Conservation (phyloP, 2,797 vertebrate species). For the Syngnathus rostellatus region DNA sequence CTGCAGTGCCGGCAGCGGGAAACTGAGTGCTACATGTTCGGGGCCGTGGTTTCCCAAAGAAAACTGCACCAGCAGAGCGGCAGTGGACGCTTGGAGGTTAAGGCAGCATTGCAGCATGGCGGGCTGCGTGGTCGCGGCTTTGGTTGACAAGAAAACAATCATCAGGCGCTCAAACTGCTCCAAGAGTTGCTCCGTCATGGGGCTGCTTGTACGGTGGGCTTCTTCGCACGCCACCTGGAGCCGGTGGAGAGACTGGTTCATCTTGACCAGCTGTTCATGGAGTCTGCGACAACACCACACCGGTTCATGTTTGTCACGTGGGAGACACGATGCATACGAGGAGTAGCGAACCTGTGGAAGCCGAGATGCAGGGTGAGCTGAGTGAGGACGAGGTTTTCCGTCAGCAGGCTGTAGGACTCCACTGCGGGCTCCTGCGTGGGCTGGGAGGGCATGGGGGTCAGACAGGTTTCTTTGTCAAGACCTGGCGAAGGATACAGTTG, state of each 20-base stretch:
- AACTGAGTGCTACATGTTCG: conserved; percentile 76
- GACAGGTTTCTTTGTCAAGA: conserved; percentile 92
- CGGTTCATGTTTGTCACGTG: conserved; percentile 9
- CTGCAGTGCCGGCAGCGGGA: conserved; percentile 77
- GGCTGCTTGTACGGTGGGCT: conserved; percentile 82
- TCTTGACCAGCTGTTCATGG: conserved; percentile 98
- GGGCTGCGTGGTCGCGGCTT: conserved; percentile 87
- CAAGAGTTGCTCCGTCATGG: conserved; percentile 80
- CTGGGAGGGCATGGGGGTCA: conserved; percentile 80
- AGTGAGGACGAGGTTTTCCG: conserved; percentile 91
- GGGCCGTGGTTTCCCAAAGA: conserved; percentile 79
- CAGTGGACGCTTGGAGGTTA: conserved; percentile 89
- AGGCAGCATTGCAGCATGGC: conserved; percentile 94
- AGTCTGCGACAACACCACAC: conserved; percentile 66
- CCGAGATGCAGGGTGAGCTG: conserved; percentile 87
- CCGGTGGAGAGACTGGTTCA: conserved; percentile 96
- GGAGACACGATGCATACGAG: not conserved
- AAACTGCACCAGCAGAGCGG: conserved; percentile 87
- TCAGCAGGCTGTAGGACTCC: conserved; percentile 89
- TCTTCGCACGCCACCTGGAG: conserved; percentile 93
- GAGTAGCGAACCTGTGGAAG: conserved; percentile 68
- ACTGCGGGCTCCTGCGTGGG: conserved; percentile 72
- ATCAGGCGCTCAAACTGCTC: conserved; percentile 97
- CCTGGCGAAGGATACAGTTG: conserved; percentile 59
- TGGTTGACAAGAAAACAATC: conserved; percentile 94